These are phyloP conservation scores for Tyrophagus putrescentiae DNA, from an alignment of 1,140 invertebrate genomes.

Conservation along the genomic window DNA sequence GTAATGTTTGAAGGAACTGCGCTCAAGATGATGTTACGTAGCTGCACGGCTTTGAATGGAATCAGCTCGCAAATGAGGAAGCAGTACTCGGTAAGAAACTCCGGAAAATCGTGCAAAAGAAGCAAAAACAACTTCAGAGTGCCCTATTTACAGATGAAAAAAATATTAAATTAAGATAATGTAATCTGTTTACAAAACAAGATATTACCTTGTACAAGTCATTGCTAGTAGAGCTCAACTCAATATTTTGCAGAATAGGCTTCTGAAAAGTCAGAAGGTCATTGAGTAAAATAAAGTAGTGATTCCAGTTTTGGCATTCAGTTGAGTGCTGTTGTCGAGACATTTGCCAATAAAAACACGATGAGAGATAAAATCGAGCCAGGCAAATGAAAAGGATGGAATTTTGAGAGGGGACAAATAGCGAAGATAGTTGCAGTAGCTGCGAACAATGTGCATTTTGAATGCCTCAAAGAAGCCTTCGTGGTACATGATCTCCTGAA, in stretches of 20 bases:
- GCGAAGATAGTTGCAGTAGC: constrained; percentile 64
- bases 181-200: constrained; percentile 1
- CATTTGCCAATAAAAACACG: constrained; percentile 65
- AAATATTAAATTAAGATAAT: constrained; percentile 3
- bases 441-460: constrained; percentile 55
- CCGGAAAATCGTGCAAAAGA: constrained; percentile 93
- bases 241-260: constrained; percentile 89
- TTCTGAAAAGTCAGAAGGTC: constrained; percentile 92
- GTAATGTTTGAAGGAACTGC: constrained; percentile 92
- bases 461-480: constrained; percentile 83
- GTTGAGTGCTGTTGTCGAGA: constrained; percentile 7
- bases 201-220: constrained; percentile 57
- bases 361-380: constrained; percentile 93
- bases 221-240: constrained; percentile 79
- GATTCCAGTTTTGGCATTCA: constrained; percentile 36
- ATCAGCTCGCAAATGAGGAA: constrained; percentile 99
- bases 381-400: constrained; percentile 92
- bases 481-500: not conserved
- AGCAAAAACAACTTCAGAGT: constrained; percentile 88
- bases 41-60: constrained; percentile 95
- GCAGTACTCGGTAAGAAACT: constrained; percentile 97
- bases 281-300: constrained; percentile 66
- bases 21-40: constrained; percentile 92
- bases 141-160: constrained; percentile 45
- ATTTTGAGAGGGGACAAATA: constrained; percentile 82